phyloP scores from a whole-genome alignment of 2,888 invertebrate species.

The Maniola hyperantus region DNA sequence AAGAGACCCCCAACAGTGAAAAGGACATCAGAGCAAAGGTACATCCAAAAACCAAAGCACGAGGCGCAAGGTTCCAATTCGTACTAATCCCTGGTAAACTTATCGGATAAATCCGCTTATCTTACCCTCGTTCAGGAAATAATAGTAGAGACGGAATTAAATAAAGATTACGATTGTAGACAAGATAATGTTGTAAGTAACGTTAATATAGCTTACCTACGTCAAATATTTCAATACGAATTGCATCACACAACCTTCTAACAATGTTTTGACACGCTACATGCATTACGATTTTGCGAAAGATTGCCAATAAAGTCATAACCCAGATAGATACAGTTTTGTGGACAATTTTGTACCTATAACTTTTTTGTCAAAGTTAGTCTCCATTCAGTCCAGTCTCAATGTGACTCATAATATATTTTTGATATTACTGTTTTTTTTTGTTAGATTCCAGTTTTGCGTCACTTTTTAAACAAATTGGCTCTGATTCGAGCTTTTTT shows the following conservation, averaged over 20 bases:
- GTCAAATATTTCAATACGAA: constrained; percentile 34
- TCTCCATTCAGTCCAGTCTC: constrained; percentile 43
- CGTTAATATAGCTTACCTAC: constrained; percentile 30
- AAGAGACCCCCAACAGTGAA: constrained; percentile 85
- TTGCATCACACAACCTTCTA: constrained; percentile 38
- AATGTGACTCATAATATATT: constrained; percentile 46
- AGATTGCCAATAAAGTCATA: constrained; percentile 39
- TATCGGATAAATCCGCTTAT: constrained; percentile 25
- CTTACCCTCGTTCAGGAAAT: constrained; percentile 18
- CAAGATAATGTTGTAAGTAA: constrained; percentile 25
- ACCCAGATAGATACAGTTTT: constrained; percentile 29
- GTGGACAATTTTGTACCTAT: constrained; percentile 14
- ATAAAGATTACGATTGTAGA: constrained; percentile 21
- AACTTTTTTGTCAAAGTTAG: constrained; percentile 25
- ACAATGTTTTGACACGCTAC: constrained; percentile 40
- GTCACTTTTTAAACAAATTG: constrained; percentile 4
- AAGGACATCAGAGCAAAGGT: constrained; percentile 87
- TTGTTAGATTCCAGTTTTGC: not conserved
- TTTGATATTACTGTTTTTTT: not conserved
- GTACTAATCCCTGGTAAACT: constrained; percentile 36
- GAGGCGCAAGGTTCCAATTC: constrained; percentile 69
- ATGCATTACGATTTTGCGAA: constrained; percentile 38
- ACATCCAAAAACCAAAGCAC: constrained; percentile 45
- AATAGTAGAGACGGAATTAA: constrained; percentile 5
- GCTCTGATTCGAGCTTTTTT: constrained; percentile 4